Evolutionary conservation across 1,140 invertebrate genomes (phyloP).

Genomic region (Drosophila eugracilis): DNA sequence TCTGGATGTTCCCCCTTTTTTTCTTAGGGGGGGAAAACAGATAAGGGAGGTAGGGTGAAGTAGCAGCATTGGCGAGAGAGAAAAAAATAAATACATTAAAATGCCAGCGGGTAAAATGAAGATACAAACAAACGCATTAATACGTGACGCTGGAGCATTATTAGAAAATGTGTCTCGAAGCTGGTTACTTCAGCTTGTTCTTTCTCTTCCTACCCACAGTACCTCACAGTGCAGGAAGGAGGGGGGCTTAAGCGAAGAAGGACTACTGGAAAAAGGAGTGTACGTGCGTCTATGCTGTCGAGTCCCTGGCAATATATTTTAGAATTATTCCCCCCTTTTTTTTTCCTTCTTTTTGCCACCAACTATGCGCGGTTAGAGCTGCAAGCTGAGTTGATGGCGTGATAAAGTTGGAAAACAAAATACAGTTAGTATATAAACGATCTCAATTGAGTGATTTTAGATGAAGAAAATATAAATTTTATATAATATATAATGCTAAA

Average conservation of each 20-base stretch:
- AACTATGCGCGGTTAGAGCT: constrained; percentile 29
- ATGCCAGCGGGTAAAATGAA: constrained; percentile 83
- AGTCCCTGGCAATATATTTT: constrained; percentile 76
- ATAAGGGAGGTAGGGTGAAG: too few species aligned
- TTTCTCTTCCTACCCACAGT: constrained; percentile 25
- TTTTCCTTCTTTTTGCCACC: constrained; percentile 52
- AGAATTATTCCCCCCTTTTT: constrained; percentile 57
- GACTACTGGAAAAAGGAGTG: constrained; percentile 12
- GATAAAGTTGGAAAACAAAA: background rate
- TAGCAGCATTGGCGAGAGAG: background rate
- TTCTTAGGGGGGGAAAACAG: background rate
- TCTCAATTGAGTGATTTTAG: too few species aligned
- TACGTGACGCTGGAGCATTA: constrained; percentile 82
- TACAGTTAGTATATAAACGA: too few species aligned
- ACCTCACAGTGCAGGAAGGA: constrained; percentile 17
- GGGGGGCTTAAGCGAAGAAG: background rate
- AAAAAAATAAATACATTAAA: constrained; percentile 76
- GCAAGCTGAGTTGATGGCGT: constrained; percentile 10
- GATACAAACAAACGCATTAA: constrained; percentile 84
- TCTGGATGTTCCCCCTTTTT: constrained; percentile 10
- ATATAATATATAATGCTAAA: too few species aligned
- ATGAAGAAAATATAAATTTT: too few species aligned
- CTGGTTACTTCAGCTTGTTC: constrained; percentile 61
- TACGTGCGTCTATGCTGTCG: constrained; percentile 71
- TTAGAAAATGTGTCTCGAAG: constrained; percentile 82